phyloP scores from a whole-genome alignment of 2,797 vertebrate genomes.

The Gadopsis bispinosus region DNA sequence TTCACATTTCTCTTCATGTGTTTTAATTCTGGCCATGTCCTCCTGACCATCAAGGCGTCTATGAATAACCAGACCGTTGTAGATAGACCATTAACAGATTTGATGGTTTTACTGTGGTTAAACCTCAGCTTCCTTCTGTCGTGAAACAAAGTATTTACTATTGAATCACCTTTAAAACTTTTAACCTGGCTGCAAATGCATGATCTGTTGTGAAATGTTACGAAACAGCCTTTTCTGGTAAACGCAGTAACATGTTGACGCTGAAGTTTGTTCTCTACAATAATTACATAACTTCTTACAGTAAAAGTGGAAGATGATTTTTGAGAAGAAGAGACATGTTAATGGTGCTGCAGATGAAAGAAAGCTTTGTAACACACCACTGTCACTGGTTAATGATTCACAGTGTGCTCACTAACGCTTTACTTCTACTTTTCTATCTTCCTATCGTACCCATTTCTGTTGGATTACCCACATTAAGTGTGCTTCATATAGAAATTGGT shows the following conservation, averaged over 20 bases:
- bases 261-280: neutral
- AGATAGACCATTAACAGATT: neutral
- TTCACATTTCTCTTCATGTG: slow-evolving; percentile 1
- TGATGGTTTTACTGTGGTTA: neutral
- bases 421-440: neutral
- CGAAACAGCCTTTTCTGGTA: neutral
- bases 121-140: slow-evolving; percentile 5
- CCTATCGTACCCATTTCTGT: neutral
- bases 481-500: neutral
- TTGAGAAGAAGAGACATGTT: slow-evolving; percentile 18
- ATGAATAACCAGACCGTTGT: slow-evolving; percentile 14
- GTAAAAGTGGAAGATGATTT: slow-evolving; percentile 46
- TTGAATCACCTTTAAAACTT: neutral
- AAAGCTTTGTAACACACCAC: slow-evolving; percentile 33
- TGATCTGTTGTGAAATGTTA: no score
- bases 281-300: neutral
- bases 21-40: slow-evolving; percentile 24
- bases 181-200: neutral
- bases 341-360: slow-evolving; percentile 40
- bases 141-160: neutral
- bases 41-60: neutral
- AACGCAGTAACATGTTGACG: no score
- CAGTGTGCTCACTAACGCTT: neutral
- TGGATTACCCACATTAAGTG: neutral
- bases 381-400: slow-evolving; percentile 60